Base-by-base conservation (phyloP, 2,797 vertebrate species). In the Anguilla marmorata region DNA sequence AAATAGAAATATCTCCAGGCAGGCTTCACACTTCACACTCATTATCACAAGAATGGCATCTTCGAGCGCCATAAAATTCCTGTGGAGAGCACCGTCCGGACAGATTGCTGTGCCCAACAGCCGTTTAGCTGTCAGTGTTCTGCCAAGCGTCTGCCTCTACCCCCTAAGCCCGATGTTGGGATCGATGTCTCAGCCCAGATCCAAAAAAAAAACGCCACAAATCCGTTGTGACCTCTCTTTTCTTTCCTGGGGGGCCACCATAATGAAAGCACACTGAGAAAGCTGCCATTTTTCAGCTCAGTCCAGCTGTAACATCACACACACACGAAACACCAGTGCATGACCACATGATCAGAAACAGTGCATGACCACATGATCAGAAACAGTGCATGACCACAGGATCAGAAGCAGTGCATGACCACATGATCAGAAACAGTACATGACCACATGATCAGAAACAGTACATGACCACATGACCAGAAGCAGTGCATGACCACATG, bases 31-130 rank as follows among this genome's bases (percentile, higher is more conserved):
- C 82, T 89, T 90, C 88, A 87, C 50, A 19, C 89, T 37, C 84
- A 90, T 91, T 89, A 90, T 30, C 79, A 87, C 86, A 86, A 85
- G 79, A 93, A 93, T 90, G 88, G 87, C 93, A 90, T 92, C 91
- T 93, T 45, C 92, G 90, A 92, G 91, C 90, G 90, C 88, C 83
- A 60, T 93, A 89, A 93, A 95, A 95, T 89, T 91, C 90, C 90
- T 91, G 87, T 82, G 82, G 92, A 92, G 93, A 89, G 92, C 74
- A 89, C 87, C 76, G 90, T 93, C 92, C 93, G 88, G 87, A 88
- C 92, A 92, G 88, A 93, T 87, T 90, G 90, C 63, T 54, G 9
- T 4, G 8, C 24, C 82, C 52, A 50, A 56, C 82, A 84, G 82
- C 82, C 52, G 33, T 12, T 52, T 14, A 33, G 52, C 48, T 54